phyloP scores from a whole-genome alignment of 2,888 invertebrate species.

The Scrobipalpa atriplicella region DNA sequence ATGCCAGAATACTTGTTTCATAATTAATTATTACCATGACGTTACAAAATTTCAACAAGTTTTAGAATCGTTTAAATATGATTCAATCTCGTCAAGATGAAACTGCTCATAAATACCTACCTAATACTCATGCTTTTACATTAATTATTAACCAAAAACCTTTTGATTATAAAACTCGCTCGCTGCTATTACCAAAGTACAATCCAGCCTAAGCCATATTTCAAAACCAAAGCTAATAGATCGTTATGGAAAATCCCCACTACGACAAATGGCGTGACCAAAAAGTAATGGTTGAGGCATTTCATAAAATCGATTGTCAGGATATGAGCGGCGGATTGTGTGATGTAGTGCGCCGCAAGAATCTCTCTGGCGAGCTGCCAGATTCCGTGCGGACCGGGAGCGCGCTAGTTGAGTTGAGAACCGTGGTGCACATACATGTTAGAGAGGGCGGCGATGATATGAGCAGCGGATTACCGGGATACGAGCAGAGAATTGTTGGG shows the following conservation, averaged over 20 bases:
- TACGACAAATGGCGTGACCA: slow-evolving; percentile 39
- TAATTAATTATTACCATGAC: too few species aligned
- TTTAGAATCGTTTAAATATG: too few species aligned
- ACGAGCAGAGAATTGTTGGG: too few species aligned
- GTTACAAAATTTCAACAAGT: too few species aligned
- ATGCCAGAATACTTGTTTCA: too few species aligned
- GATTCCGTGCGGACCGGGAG: slow-evolving; percentile 58
- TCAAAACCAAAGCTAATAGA: background rate
- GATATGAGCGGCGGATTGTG: slow-evolving; percentile 40
- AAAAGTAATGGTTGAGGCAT: slow-evolving; percentile 27
- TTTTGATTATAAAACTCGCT: background rate
- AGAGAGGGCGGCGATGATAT: slow-evolving; percentile 8
- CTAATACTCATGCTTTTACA: too few species aligned
- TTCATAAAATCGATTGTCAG: slow-evolving; percentile 42
- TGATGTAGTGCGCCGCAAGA: slow-evolving; percentile 58
- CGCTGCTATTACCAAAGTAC: background rate
- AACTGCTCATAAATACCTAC: too few species aligned
- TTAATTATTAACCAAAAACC: too few species aligned
- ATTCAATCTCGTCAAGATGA: too few species aligned
- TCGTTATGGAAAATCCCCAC: slow-evolving; percentile 31
- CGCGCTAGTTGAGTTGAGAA: slow-evolving; percentile 59
- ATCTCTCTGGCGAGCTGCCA: slow-evolving; percentile 54
- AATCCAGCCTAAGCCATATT: background rate
- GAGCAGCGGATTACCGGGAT: background rate
- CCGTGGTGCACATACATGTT: slow-evolving; percentile 40